Evolutionary conservation across 92 coral and sea anemone genomes (phyloP).

Genomic region (Palythoa heliodiscus): DNA sequence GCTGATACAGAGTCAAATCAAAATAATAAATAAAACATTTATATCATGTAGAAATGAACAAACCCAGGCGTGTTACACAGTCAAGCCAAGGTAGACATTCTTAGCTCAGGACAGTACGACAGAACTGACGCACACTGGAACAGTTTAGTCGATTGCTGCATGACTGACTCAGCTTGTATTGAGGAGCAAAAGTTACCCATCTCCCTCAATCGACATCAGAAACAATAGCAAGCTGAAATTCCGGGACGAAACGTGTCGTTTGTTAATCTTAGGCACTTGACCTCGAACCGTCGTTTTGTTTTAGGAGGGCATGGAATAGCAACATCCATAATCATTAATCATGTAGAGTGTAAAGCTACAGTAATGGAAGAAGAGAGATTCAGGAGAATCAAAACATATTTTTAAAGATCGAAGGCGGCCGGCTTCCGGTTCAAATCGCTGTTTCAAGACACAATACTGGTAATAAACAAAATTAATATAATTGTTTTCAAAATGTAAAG

Average conservation of each 20-base stretch:
- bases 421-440: neutral
- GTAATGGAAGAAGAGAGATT: neutral
- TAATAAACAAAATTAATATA: slow-evolving; percentile 10
- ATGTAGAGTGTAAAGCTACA: neutral
- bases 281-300: neutral
- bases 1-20: neutral
- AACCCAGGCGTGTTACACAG: neutral
- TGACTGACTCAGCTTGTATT: neutral
- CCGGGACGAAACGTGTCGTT: slow-evolving; percentile 27
- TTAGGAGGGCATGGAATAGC: neutral
- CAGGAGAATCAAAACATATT: neutral
- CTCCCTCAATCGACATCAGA: neutral
- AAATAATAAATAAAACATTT: neutral
- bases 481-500: neutral
- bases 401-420: neutral
- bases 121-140: neutral
- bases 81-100: neutral
- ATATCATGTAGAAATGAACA: neutral
- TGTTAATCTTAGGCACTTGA: slow-evolving; percentile 26
- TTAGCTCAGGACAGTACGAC: too few relatives aligned
- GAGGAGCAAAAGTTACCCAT: neutral
- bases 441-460: neutral
- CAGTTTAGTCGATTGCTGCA: neutral
- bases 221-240: neutral
- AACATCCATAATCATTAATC: neutral